Percentiles rank a stretch among this genome's conserved stretches.
These are phyloP conservation scores for Myotis brandtii DNA, from an alignment of 2,113 vertebrate species.

Conservation along the genomic window DNA sequence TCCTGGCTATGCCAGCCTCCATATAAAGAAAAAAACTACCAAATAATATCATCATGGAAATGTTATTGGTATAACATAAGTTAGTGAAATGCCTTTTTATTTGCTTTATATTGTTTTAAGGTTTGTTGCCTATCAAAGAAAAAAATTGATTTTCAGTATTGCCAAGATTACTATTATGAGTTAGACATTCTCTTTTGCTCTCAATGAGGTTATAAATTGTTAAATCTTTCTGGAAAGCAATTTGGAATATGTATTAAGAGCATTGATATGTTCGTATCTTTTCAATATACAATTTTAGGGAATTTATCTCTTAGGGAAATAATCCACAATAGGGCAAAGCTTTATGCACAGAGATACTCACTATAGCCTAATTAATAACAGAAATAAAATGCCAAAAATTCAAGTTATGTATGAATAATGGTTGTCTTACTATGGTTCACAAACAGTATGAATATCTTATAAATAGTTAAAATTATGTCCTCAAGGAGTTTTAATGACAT, in stretches of 20 bases:
- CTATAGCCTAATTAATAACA: slow-evolving; percentile 11
- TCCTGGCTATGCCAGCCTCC: neutral
- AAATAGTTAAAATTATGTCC: slow-evolving; percentile 63
- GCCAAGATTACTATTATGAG: neutral
- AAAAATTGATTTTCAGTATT: neutral
- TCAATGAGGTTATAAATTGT: neutral
- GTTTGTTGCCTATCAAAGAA: neutral
- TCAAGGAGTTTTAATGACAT: slow-evolving; percentile 46
- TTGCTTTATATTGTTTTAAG: slow-evolving; percentile 14
- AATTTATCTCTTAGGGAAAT: slow-evolving; percentile 46
- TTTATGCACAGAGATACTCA: slow-evolving; percentile 37
- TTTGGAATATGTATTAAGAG: neutral
- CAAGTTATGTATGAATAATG: slow-evolving; percentile 51
- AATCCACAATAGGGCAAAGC: neutral
- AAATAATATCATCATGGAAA: neutral
- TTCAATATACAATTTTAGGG: neutral
- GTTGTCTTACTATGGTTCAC: neutral
- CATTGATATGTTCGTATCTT: slow-evolving; percentile 5
- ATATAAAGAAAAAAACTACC: slow-evolving; percentile 15
- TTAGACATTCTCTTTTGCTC: neutral
- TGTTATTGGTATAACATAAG: neutral
- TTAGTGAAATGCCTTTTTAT: neutral
- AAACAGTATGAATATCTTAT: neutral
- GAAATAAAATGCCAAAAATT: slow-evolving; percentile 45
- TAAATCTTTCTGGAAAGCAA: slow-evolving; percentile 29